Conservation (phyloP, 2,888 invertebrate genomes). For the Andrena dorsata region DNA sequence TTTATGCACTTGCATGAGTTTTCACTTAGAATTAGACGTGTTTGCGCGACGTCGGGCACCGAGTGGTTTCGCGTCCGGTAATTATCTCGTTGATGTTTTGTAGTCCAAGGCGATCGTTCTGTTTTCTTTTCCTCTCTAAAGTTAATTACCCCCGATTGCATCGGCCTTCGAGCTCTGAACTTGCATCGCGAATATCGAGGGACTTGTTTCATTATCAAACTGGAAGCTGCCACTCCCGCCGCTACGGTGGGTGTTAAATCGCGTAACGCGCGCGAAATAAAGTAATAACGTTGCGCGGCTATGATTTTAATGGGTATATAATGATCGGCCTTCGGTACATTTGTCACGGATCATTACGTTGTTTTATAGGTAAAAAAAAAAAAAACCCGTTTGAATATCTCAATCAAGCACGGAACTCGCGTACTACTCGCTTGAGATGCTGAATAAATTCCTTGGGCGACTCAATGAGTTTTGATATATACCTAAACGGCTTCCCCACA, state of each 20-base stretch:
- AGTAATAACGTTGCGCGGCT: conserved; percentile 23
- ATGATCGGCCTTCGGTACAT: conserved; percentile 57
- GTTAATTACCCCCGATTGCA: background rate
- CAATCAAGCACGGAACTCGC: conserved; percentile 29
- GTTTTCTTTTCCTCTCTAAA: background rate
- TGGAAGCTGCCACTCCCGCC: background rate
- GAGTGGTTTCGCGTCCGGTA: background rate
- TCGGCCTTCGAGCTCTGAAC: conserved; percentile 4
- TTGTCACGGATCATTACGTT: conserved; percentile 51
- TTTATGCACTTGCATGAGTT: conserved; percentile 1
- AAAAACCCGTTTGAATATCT: conserved; percentile 9
- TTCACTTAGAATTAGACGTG: background rate
- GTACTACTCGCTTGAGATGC: conserved; percentile 2
- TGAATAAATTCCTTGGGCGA: conserved; percentile 15
- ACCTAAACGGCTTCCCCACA: background rate
- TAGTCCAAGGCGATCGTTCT: background rate
- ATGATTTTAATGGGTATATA: conserved; percentile 58
- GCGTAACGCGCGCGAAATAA: conserved; percentile 14
- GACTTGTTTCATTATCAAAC: conserved; percentile 17
- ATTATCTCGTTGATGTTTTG: background rate
- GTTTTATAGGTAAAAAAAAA: conserved; percentile 31
- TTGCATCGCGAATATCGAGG: background rate
- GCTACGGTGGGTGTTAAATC: background rate
- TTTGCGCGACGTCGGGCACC: background rate
- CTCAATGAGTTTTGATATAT: background rate